A percentile compares a stretch with the other conserved stretches of the same genome.
These are phyloP conservation scores for Cotesia chilonis DNA, from an alignment of 1,140 invertebrate species.

Conservation along the genomic window DNA sequence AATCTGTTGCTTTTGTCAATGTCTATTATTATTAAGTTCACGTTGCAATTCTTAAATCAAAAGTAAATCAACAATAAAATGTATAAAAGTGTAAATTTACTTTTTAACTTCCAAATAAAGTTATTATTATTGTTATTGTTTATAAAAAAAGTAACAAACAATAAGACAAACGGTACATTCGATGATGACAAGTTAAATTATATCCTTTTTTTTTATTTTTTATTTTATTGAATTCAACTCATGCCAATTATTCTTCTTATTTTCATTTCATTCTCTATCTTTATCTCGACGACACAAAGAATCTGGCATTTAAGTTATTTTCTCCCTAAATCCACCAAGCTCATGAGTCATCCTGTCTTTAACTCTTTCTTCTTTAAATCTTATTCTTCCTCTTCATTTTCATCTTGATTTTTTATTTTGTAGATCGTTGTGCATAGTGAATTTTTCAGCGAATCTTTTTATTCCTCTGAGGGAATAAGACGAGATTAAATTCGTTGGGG, in stretches of 20 bases:
- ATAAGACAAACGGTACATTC: background rate
- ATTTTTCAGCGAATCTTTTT: conserved; percentile 10
- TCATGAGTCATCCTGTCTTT: no score
- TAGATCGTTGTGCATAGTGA: conserved; percentile 1
- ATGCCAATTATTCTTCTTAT: no score
- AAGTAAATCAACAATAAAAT: background rate
- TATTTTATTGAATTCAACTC: background rate
- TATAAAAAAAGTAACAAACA: background rate
- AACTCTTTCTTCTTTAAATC: background rate
- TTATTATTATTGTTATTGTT: background rate
- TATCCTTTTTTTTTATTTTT: background rate
- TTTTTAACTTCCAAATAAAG: no score
- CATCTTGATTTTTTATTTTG: background rate
- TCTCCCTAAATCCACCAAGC: no score
- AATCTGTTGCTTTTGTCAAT: background rate
- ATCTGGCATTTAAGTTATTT: no score
- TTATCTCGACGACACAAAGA: no score
- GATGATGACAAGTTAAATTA: background rate
- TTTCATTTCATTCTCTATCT: no score
- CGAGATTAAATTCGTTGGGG: background rate
- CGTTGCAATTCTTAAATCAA: background rate
- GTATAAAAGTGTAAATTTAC: background rate
- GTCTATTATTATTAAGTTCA: background rate
- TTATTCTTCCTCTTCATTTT: conserved; percentile 8
- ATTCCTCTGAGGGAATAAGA: background rate